These are phyloP conservation scores for Pantelozetes paolii DNA, from an alignment of 2,888 invertebrate species.

Conservation along the genomic window DNA sequence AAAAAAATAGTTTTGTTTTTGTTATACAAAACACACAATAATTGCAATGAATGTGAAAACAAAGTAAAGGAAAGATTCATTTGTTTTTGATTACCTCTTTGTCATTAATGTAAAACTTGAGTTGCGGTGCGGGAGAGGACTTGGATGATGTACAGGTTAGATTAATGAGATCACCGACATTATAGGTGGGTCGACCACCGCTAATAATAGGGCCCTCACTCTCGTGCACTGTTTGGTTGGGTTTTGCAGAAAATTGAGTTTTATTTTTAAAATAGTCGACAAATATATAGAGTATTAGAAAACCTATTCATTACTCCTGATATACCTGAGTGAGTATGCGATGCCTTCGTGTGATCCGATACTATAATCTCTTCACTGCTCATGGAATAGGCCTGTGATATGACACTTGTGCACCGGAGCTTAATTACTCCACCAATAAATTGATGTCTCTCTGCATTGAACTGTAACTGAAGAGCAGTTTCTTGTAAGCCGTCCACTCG, in stretches of 20 bases:
- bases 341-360: constrained; percentile 45
- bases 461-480: constrained; percentile 44
- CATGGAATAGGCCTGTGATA: constrained; percentile 47
- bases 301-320: constrained; percentile 1
- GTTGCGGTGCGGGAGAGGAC: constrained; percentile 44
- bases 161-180: constrained; percentile 44
- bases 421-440: constrained; percentile 46
- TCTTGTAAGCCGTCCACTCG: constrained; percentile 43
- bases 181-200: constrained; percentile 44
- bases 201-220: constrained; percentile 43
- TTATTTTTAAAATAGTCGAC: not conserved
- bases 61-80: not conserved
- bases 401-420: constrained; percentile 48
- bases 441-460: constrained; percentile 45
- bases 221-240: constrained; percentile 38
- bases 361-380: constrained; percentile 44
- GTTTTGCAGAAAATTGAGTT: not conserved
- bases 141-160: constrained; percentile 45
- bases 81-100: constrained; percentile 43
- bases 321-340: constrained; percentile 44
- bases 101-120: constrained; percentile 46
- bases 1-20: not conserved
- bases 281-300: constrained; percentile 16
- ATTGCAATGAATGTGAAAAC: not conserved
- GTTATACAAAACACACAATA: constrained; percentile 6